Evolutionary conservation across 1,140 invertebrate genomes (phyloP).

Genomic region (Euborellia annulipes): DNA sequence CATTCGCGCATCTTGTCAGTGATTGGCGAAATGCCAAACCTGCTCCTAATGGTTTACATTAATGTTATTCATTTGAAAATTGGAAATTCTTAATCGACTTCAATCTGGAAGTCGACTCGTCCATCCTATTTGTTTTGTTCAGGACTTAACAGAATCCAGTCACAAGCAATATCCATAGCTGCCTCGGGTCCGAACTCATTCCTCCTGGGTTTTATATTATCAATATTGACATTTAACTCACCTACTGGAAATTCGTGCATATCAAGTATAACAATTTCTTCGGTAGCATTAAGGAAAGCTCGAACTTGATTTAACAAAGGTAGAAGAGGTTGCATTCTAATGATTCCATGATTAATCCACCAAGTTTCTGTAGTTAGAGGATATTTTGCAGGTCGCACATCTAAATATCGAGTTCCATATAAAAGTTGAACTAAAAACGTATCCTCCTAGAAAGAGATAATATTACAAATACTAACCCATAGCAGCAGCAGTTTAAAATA

Average conservation of each 20-base stretch:
- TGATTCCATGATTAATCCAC: slow-evolving; percentile 38
- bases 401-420: slow-evolving; percentile 39
- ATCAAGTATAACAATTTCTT: slow-evolving; percentile 46
- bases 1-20: no score
- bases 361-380: slow-evolving; percentile 24
- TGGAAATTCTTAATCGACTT: no score
- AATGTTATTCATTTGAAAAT: no score
- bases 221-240: slow-evolving; percentile 19
- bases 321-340: slow-evolving; percentile 30
- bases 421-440: slow-evolving; percentile 37
- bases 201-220: no score
- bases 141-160: no score
- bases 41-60: no score
- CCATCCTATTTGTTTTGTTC: no score
- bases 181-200: no score
- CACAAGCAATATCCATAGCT: no score
- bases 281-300: slow-evolving; percentile 37
- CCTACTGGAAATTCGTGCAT: slow-evolving; percentile 43
- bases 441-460: slow-evolving; percentile 30
- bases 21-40: no score
- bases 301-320: slow-evolving; percentile 34
- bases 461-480: neutral
- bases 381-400: slow-evolving; percentile 40
- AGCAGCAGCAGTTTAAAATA: neutral
- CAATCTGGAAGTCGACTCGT: no score